Percentiles rank a stretch among this genome's conserved stretches.
These are phyloP conservation scores for Agonopterix arenella DNA, from an alignment of 2,888 invertebrate genomes.

Conservation along the genomic window DNA sequence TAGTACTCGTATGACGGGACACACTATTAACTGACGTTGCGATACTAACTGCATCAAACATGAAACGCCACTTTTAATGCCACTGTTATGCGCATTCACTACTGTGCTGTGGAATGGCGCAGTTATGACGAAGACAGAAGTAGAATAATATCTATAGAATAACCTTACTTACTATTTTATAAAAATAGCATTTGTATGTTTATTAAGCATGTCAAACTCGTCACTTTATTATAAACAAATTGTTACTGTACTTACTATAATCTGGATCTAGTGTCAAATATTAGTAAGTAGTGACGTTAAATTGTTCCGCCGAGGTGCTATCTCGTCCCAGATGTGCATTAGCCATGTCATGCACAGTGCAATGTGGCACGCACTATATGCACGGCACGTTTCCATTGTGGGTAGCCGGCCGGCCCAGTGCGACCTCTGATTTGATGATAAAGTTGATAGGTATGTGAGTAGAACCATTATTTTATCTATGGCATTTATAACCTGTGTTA, in stretches of 20 bases:
- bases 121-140: background rate
- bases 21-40: constrained; percentile 54
- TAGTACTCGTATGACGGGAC: constrained; percentile 26
- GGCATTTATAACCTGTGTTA: too few relatives aligned
- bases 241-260: too few relatives aligned
- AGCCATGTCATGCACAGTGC: constrained; percentile 34
- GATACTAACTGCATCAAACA: constrained; percentile 50
- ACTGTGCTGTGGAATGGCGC: constrained; percentile 26
- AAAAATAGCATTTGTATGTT: too few relatives aligned
- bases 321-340: constrained; percentile 38
- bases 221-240: too few relatives aligned
- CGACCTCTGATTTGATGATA: too few relatives aligned
- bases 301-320: constrained; percentile 13
- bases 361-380: constrained; percentile 24
- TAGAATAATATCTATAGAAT: too few relatives aligned
- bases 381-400: constrained; percentile 6
- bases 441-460: too few relatives aligned
- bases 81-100: constrained; percentile 40
- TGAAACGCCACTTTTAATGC: constrained; percentile 36
- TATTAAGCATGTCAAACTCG: too few relatives aligned
- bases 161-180: too few relatives aligned
- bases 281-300: background rate
- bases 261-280: too few relatives aligned
- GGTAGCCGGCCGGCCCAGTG: too few relatives aligned
- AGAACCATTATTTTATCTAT: too few relatives aligned